These are phyloP conservation scores for Alligator sinensis DNA, from an alignment of 2,113 vertebrate species.

Conservation along the genomic window DNA sequence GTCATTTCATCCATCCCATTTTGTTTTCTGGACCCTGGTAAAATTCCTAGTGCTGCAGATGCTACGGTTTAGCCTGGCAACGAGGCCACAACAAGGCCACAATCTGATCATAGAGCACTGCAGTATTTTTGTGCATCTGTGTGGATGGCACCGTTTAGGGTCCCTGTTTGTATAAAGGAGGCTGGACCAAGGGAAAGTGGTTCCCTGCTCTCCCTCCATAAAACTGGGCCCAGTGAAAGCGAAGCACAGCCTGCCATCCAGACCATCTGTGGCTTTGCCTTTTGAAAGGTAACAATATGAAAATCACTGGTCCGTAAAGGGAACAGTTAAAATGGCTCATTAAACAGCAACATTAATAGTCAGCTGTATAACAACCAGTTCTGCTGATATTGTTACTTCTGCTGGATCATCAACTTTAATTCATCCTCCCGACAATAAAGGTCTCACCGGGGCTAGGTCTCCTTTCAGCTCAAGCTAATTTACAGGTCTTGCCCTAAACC, in stretches of 20 bases:
- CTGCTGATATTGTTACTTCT: constrained; percentile 31
- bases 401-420: background rate
- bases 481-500: background rate
- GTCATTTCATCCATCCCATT: background rate
- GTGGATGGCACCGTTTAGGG: background rate
- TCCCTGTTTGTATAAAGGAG: background rate
- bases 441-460: background rate
- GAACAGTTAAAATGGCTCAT: background rate
- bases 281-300: background rate
- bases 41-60: background rate
- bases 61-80: background rate
- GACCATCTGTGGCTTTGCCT: background rate
- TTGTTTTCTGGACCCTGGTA: background rate
- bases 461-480: background rate
- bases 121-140: background rate
- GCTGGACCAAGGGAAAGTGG: background rate
- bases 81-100: background rate
- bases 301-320: accelerated
- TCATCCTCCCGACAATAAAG: background rate
- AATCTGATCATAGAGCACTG: background rate
- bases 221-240: background rate
- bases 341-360: background rate
- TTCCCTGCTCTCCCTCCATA: background rate
- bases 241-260: background rate
- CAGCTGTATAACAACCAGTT: accelerated